A percentile compares a stretch with the other conserved stretches of the same genome.
Conservation (phyloP, 92 coral and sea anemone genomes). For the Phymanthus crucifer region DNA sequence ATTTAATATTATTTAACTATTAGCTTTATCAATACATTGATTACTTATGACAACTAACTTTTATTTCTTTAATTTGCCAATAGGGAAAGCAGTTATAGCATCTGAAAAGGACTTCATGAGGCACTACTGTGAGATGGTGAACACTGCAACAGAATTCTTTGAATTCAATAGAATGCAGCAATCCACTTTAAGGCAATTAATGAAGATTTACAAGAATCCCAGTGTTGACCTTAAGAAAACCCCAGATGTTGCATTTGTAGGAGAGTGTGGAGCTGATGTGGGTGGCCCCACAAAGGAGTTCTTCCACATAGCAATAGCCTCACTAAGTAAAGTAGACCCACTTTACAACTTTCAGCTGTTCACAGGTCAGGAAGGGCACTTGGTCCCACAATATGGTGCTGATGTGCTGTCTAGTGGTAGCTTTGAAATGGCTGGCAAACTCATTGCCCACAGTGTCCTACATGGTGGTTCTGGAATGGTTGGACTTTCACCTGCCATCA, state of each 20-base stretch:
- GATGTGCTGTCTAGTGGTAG: slow-evolving; percentile 45
- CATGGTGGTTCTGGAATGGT: background rate
- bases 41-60: too few species aligned
- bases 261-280: slow-evolving; percentile 59
- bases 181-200: slow-evolving; percentile 40
- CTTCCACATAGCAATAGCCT: slow-evolving; percentile 41
- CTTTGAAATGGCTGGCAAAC: slow-evolving; percentile 15
- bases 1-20: too few species aligned
- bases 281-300: slow-evolving; percentile 64
- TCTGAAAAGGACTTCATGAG: too few species aligned
- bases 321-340: slow-evolving; percentile 48
- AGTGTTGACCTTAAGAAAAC: slow-evolving; percentile 29
- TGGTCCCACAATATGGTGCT: slow-evolving; percentile 52
- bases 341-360: slow-evolving; percentile 54
- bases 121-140: too few species aligned
- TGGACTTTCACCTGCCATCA: slow-evolving; percentile 13
- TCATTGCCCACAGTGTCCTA: slow-evolving; percentile 2
- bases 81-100: too few species aligned
- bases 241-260: slow-evolving; percentile 38
- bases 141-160: slow-evolving; percentile 15
- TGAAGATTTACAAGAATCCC: slow-evolving; percentile 55
- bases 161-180: slow-evolving; percentile 57
- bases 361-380: slow-evolving; percentile 55
- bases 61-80: too few species aligned
- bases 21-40: too few species aligned